Conservation (phyloP, 2,113 vertebrate species). For the Leptodactylus fuscus region DNA sequence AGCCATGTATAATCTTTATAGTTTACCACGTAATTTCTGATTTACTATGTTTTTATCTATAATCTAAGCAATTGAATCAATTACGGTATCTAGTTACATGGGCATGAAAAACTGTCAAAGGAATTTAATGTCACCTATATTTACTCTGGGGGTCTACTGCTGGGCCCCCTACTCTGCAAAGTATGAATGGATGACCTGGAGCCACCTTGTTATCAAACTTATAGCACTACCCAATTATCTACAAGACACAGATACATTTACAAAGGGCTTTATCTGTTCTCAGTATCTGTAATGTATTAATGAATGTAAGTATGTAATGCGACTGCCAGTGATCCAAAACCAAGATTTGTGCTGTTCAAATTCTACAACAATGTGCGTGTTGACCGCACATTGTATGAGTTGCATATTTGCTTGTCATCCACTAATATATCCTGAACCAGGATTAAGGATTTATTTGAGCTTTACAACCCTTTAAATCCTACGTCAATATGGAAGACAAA, state of each 20-base stretch:
- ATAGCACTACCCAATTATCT: too few relatives aligned
- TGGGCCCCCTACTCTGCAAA: neutral
- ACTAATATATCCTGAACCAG: neutral
- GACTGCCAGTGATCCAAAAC: neutral
- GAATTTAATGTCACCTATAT: neutral
- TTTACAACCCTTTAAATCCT: neutral
- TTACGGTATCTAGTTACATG: too few relatives aligned
- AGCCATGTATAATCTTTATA: neutral
- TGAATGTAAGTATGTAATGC: constrained; percentile 4
- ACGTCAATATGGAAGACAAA: neutral
- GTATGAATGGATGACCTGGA: neutral
- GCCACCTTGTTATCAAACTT: too few relatives aligned
- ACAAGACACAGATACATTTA: neutral
- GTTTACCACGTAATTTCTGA: neutral
- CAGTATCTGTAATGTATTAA: neutral
- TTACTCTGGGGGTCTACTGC: neutral
- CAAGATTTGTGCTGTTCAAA: neutral
- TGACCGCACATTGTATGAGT: neutral
- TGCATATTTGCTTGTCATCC: constrained; percentile 22
- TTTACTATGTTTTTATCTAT: too few relatives aligned
- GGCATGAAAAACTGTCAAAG: neutral
- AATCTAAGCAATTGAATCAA: too few relatives aligned
- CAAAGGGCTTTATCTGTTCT: neutral
- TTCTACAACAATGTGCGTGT: neutral
- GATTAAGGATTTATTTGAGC: constrained; percentile 1